Conservation (phyloP, 2,113 vertebrate species). For the Myxocyprinus asiaticus region DNA sequence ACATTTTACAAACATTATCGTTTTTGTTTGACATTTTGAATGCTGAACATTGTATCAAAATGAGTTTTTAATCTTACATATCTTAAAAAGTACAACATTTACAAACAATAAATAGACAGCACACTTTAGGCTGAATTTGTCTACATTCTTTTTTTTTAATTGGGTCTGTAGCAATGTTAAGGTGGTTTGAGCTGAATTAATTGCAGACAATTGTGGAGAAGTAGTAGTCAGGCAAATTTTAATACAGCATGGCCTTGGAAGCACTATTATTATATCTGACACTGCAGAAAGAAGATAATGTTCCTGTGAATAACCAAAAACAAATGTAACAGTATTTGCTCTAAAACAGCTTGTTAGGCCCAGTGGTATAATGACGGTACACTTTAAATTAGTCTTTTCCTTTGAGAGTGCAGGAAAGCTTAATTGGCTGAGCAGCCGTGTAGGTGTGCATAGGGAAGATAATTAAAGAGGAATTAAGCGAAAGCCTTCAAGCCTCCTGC, state of each 20-base stretch:
- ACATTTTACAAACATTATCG: no score
- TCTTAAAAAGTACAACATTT: no score
- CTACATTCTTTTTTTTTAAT: neutral
- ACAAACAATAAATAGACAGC: no score
- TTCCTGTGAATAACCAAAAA: neutral
- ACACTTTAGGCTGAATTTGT: neutral
- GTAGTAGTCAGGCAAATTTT: neutral
- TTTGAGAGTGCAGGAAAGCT: slow-evolving; percentile 42
- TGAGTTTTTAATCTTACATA: no score
- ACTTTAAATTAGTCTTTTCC: slow-evolving; percentile 55
- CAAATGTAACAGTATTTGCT: neutral
- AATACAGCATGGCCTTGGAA: neutral
- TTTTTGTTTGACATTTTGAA: no score
- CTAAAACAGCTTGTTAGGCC: slow-evolving; percentile 38
- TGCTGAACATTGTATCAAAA: no score
- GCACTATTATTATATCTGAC: neutral
- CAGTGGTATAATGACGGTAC: slow-evolving; percentile 36
- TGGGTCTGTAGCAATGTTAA: neutral
- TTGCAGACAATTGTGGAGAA: neutral
- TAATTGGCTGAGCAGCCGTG: slow-evolving; percentile 65
- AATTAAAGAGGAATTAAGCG: slow-evolving; percentile 73
- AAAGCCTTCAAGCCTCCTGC: slow-evolving; percentile 63
- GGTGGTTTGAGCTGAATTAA: neutral
- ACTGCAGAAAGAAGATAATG: slow-evolving; percentile 5
- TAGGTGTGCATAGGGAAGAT: slow-evolving; percentile 60